These are phyloP conservation scores for Neogobius melanostomus DNA, from an alignment of 2,113 vertebrate genomes.

Conservation along the genomic window DNA sequence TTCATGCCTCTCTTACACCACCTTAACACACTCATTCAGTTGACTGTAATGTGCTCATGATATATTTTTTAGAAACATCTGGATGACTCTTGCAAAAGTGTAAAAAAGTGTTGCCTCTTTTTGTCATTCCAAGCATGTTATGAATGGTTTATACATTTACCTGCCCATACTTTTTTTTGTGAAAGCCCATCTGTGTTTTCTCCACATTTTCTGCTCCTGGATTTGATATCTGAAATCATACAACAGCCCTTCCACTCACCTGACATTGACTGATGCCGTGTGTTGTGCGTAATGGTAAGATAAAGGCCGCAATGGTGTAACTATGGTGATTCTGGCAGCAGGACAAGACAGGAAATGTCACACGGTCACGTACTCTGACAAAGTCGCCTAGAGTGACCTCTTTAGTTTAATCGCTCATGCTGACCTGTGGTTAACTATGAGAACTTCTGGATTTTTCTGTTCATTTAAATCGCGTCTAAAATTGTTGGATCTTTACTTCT, in stretches of 20 bases:
- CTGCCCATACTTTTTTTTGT: conserved; percentile 35
- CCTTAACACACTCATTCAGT: conserved; percentile 4
- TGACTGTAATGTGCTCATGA: conserved; percentile 36
- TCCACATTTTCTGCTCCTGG: no score
- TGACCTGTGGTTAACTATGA: neutral
- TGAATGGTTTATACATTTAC: conserved; percentile 23
- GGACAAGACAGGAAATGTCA: conserved; percentile 48
- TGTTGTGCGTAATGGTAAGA: neutral
- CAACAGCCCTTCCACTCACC: no score
- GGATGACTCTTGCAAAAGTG: conserved; percentile 26
- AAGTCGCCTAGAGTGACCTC: neutral
- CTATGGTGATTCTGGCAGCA: conserved; percentile 52
- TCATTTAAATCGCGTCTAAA: neutral
- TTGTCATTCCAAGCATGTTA: conserved; percentile 6
- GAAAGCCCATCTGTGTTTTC: conserved; percentile 17
- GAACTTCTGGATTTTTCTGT: neutral
- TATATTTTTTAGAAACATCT: conserved; percentile 41
- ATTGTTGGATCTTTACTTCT: neutral
- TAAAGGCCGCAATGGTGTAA: conserved; percentile 22
- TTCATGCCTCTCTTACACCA: no score
- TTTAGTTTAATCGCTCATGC: neutral
- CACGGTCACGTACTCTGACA: neutral
- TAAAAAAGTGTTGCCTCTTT: conserved; percentile 37
- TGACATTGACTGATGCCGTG: neutral
- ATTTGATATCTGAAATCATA: no score